Percentiles rank a stretch among this genome's conserved stretches.
Evolutionary conservation across 2,888 invertebrate genomes (phyloP).

Genomic region (Megaustenia siamemsis): DNA sequence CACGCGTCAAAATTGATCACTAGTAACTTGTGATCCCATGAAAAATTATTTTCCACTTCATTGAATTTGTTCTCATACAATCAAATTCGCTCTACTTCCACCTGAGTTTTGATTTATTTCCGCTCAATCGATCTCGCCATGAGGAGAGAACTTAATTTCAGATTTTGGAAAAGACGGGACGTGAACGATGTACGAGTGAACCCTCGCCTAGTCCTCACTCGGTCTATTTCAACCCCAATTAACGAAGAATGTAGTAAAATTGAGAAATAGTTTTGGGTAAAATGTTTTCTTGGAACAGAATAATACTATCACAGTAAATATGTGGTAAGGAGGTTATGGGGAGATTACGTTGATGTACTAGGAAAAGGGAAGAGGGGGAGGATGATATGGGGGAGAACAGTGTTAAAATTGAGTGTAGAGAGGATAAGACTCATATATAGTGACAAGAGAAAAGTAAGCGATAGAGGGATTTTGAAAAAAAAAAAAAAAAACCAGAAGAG

Average conservation of each 20-base stretch:
- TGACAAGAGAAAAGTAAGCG: background rate
- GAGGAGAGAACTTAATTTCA: background rate
- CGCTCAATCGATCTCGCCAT: background rate
- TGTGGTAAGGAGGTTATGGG: background rate
- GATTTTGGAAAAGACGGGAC: background rate
- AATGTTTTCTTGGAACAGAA: background rate
- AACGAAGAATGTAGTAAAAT: background rate
- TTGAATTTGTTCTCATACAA: slow-evolving; percentile 27
- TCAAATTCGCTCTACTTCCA: slow-evolving; percentile 46
- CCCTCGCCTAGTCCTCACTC: background rate
- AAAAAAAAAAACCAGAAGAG: background rate
- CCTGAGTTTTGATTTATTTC: slow-evolving; percentile 34
- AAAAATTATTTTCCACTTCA: slow-evolving; percentile 4
- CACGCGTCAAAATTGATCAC: slow-evolving; percentile 40
- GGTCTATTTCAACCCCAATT: background rate
- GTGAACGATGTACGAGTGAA: background rate
- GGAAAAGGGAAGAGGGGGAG: background rate
- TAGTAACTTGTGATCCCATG: slow-evolving; percentile 26
- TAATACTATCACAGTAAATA: background rate
- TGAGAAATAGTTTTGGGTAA: background rate
- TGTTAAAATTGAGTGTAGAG: background rate
- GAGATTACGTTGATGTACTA: background rate
- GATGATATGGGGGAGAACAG: background rate
- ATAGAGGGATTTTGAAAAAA: background rate
- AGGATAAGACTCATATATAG: background rate